These are phyloP conservation scores for Aplochiton taeniatus DNA, from an alignment of 2,797 vertebrate species.

Conservation along the genomic window DNA sequence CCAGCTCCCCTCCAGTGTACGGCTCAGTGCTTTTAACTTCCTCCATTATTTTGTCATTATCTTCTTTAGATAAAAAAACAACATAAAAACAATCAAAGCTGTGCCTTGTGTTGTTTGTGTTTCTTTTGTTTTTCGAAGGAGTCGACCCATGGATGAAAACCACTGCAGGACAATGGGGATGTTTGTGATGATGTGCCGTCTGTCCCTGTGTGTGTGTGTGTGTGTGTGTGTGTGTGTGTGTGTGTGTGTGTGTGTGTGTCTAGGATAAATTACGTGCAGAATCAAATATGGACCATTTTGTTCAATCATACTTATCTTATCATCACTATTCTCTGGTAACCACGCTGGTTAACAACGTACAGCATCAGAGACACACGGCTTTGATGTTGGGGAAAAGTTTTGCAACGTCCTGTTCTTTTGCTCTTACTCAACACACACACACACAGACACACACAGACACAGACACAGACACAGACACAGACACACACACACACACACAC, in stretches of 20 bases:
- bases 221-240: not conserved
- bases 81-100: too few relatives aligned
- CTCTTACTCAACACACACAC: not conserved
- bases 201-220: not conserved
- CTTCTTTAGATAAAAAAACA: too few relatives aligned
- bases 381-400: not conserved
- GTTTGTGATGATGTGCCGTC: too few relatives aligned
- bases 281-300: not conserved
- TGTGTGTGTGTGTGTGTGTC: not conserved
- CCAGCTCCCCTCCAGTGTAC: not conserved
- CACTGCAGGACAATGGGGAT: too few relatives aligned
- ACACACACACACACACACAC: not conserved
- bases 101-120: too few relatives aligned
- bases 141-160: too few relatives aligned
- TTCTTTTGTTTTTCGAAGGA: too few relatives aligned
- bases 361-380: not conserved
- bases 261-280: not conserved
- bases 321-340: not conserved
- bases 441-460: conserved; percentile 16
- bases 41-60: too few relatives aligned
- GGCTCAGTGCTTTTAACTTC: too few relatives aligned
- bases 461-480: not conserved
- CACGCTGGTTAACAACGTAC: not conserved
- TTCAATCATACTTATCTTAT: not conserved
- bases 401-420: too few relatives aligned